Evolutionary conservation across 2,797 vertebrate species (phyloP).

Genomic region (Intellagama lesueurii): DNA sequence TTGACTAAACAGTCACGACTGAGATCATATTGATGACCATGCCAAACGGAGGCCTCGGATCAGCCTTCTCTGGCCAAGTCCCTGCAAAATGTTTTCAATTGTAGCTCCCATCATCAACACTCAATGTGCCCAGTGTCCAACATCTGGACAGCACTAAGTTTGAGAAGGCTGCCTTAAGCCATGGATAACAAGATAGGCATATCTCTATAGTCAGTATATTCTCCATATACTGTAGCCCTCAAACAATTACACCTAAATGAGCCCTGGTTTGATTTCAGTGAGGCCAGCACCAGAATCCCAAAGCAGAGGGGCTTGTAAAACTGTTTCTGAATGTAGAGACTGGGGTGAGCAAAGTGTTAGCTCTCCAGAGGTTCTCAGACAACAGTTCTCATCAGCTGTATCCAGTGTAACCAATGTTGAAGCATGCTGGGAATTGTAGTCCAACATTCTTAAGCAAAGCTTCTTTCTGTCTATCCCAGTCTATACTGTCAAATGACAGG

Average conservation of each 20-base stretch:
- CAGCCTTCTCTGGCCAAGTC: not conserved
- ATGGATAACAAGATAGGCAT: not conserved
- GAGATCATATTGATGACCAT: not conserved
- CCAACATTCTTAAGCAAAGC: too few species aligned
- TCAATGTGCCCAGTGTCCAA: not conserved
- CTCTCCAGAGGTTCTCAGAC: too few species aligned
- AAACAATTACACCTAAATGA: not conserved
- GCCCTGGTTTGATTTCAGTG: not conserved
- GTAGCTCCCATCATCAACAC: not conserved
- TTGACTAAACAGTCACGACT: not conserved
- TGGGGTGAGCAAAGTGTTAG: too few species aligned
- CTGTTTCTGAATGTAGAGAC: not conserved
- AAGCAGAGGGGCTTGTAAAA: not conserved
- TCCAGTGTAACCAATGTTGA: too few species aligned
- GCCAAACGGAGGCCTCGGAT: rapidly evolving
- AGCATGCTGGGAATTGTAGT: too few species aligned
- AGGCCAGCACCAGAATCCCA: too few species aligned
- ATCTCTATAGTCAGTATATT: not conserved
- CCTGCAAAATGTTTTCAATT: not conserved
- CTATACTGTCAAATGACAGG: not conserved
- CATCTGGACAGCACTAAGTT: not conserved
- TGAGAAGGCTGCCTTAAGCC: not conserved
- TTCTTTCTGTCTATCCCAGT: not conserved
- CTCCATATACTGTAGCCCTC: not conserved
- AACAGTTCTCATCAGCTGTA: too few species aligned